Percentiles rank a stretch among this genome's conserved stretches.
These are phyloP conservation scores for Caiman crocodilus DNA, from an alignment of 2,797 vertebrate genomes.

Conservation along the genomic window DNA sequence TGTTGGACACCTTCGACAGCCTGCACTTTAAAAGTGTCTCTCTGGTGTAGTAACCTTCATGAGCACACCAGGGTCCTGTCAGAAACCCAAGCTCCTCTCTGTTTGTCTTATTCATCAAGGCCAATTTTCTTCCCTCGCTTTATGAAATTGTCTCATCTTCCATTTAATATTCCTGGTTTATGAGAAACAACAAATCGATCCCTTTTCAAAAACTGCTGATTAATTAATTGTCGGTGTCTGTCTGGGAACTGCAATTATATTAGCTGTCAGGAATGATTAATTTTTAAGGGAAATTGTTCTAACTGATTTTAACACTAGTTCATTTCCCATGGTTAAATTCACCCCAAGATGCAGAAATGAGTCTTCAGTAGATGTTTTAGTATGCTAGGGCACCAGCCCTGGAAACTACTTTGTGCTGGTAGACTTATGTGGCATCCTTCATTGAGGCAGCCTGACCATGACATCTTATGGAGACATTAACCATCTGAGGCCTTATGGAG, in stretches of 20 bases:
- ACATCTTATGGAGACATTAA: too few species aligned
- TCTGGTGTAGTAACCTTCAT: neutral
- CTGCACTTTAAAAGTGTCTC: neutral
- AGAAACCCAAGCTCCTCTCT: neutral
- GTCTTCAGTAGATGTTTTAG: neutral
- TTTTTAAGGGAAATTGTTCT: slow-evolving; percentile 60
- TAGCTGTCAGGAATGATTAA: slow-evolving; percentile 64
- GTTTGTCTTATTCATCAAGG: slow-evolving; percentile 30
- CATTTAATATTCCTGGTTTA: slow-evolving; percentile 62
- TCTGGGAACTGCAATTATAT: slow-evolving; percentile 24
- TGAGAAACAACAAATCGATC: slow-evolving; percentile 72
- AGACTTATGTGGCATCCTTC: neutral
- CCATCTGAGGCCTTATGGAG: too few species aligned
- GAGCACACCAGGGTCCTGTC: neutral
- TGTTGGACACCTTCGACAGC: neutral
- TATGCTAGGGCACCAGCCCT: neutral
- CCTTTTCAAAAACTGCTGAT: slow-evolving; percentile 44
- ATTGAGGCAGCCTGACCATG: too few species aligned
- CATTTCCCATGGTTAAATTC: neutral
- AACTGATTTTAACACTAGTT: slow-evolving; percentile 2
- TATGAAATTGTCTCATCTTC: slow-evolving; percentile 47
- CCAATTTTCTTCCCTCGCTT: slow-evolving; percentile 37
- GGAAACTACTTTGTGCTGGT: neutral
- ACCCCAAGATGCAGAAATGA: neutral
- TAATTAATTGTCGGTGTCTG: slow-evolving; percentile 63